Conservation (phyloP, 2,113 vertebrate genomes). For the Hippotragus niger region DNA sequence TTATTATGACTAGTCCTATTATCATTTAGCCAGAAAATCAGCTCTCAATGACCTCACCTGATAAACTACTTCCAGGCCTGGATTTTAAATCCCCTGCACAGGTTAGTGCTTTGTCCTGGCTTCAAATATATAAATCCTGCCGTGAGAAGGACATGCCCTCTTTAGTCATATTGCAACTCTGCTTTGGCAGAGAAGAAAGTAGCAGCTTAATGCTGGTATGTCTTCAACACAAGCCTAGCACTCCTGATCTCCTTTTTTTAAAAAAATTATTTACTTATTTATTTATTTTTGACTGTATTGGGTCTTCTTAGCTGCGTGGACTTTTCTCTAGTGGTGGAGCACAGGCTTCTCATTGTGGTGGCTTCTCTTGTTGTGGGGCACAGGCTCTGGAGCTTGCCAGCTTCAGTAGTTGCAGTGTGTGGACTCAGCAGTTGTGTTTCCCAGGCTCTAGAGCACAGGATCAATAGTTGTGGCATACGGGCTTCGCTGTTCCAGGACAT, state of each 20-base stretch:
- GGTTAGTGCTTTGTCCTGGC: not conserved
- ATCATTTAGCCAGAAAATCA: not conserved
- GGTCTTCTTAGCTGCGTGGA: fast-evolving
- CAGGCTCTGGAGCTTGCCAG: not conserved
- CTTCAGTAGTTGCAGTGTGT: not conserved
- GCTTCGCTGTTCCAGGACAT: fast-evolving
- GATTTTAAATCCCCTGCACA: not conserved
- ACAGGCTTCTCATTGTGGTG: not conserved
- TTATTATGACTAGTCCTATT: not conserved
- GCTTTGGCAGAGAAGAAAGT: not conserved
- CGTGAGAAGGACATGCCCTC: not conserved
- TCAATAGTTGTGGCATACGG: not conserved
- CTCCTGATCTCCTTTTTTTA: not conserved
- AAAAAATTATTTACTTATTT: not conserved
- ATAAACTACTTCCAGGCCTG: not conserved
- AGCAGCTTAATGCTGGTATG: not conserved
- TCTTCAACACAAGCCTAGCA: not conserved
- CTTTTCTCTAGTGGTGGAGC: not conserved
- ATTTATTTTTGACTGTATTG: not conserved
- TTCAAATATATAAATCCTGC: not conserved
- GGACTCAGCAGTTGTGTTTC: not conserved
- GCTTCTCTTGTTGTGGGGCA: not conserved
- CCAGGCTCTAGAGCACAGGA: not conserved
- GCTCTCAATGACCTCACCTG: not conserved
- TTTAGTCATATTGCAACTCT: not conserved